Conservation (phyloP, 2,113 vertebrate genomes). For the Spilogale gracilis region DNA sequence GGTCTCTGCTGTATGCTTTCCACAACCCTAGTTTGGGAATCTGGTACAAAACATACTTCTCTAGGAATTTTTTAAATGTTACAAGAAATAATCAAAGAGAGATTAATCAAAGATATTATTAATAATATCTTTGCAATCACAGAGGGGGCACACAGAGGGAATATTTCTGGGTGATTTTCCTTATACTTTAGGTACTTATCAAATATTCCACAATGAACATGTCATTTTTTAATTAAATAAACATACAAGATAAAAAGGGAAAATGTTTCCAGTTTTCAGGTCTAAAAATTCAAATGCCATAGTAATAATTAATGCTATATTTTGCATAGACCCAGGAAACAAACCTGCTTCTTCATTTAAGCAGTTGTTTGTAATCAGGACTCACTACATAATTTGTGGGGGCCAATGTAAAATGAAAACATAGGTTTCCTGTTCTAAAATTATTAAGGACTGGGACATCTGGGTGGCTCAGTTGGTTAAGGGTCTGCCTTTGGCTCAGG, state of each 20-base stretch:
- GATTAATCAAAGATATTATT: conserved; percentile 7
- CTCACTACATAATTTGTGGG: conserved; percentile 41
- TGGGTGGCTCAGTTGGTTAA: not conserved
- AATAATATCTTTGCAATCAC: conserved; percentile 42
- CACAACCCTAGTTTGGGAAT: not conserved
- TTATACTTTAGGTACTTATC: conserved; percentile 22
- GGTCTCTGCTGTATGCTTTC: not conserved
- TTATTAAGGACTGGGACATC: not conserved
- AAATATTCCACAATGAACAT: conserved; percentile 28
- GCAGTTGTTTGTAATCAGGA: conserved; percentile 40
- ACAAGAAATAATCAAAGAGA: conserved; percentile 24
- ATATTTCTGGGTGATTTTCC: conserved; percentile 60
- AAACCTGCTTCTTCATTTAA: conserved; percentile 55
- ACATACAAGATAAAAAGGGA: conserved; percentile 40
- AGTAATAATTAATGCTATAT: conserved; percentile 17
- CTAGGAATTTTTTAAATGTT: conserved; percentile 35
- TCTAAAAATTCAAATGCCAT: conserved; percentile 57
- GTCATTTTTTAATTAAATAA: conserved; percentile 18
- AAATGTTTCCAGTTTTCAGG: conserved; percentile 51
- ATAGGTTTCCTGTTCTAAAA: conserved; percentile 8
- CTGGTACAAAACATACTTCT: not conserved
- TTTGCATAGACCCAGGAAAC: conserved; percentile 53
- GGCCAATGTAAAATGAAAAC: conserved; percentile 39
- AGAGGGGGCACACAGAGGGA: not conserved
- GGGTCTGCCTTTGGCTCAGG: not conserved